Evolutionary conservation across 2,888 invertebrate species (phyloP).

Genomic region (Hirudinaria manillensis): DNA sequence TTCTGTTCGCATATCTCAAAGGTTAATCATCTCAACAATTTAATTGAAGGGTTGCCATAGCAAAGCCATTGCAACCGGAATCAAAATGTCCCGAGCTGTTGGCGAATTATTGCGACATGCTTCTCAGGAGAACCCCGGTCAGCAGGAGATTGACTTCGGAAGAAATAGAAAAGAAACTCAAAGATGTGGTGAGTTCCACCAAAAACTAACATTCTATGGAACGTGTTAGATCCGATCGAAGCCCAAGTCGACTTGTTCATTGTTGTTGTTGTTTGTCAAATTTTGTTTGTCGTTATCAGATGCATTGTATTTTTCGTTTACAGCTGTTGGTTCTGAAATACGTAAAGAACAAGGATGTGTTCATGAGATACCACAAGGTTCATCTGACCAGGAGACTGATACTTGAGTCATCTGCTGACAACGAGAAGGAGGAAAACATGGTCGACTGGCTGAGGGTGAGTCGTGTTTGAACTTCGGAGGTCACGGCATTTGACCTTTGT

Average conservation of each 20-base stretch:
- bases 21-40: too few relatives aligned
- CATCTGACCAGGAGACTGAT: conserved; percentile 91
- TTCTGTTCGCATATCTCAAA: neutral
- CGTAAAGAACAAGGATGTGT: conserved; percentile 98
- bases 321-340: conserved; percentile 87
- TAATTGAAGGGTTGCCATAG: neutral
- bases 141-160: conserved; percentile 83
- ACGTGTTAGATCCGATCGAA: too few relatives aligned
- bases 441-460: conserved; percentile 75
- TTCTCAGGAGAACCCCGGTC: conserved; percentile 86
- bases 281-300: too few relatives aligned
- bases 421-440: conserved; percentile 98
- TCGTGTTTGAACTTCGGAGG: neutral
- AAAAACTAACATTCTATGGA: neutral
- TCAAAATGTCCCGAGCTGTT: conserved; percentile 96
- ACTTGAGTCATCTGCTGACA: conserved; percentile 94
- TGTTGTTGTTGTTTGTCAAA: neutral
- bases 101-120: conserved; percentile 99
- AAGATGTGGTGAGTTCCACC: conserved; percentile 68
- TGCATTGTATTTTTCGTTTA: neutral
- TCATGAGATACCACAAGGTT: conserved; percentile 96
- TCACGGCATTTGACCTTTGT: too few relatives aligned
- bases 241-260: too few relatives aligned
- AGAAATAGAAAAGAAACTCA: conserved; percentile 86
- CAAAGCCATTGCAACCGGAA: conserved; percentile 64